A percentile compares a stretch with the other conserved stretches of the same genome.
Conservation (phyloP, 2,113 vertebrate species). For the Oreochromis spilurus region DNA sequence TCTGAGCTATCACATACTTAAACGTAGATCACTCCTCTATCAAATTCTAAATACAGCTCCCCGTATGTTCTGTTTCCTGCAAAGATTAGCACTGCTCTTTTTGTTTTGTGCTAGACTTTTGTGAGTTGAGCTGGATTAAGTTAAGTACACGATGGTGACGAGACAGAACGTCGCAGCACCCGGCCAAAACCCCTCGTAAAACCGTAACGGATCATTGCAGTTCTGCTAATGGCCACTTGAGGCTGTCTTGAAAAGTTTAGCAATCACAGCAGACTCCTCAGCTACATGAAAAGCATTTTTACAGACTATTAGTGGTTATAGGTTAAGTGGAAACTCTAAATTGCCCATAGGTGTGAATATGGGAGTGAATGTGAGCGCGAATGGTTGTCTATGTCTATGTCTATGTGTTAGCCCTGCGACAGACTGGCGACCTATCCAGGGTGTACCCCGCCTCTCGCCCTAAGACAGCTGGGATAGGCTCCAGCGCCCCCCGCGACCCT, state of each 20-base stretch:
- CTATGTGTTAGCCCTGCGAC: not conserved
- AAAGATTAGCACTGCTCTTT: not conserved
- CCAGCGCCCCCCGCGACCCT: rapidly evolving
- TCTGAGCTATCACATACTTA: not conserved
- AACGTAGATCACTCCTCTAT: not conserved
- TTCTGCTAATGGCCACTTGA: not conserved
- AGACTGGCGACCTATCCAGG: not conserved
- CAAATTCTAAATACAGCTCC: not conserved
- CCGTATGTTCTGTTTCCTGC: not conserved
- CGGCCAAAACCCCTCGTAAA: not conserved
- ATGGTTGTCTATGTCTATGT: not conserved
- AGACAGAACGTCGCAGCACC: not conserved
- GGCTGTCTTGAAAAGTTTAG: not conserved
- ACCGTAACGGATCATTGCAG: not conserved
- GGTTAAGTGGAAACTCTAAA: not conserved
- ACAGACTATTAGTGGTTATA: not conserved
- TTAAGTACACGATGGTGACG: not conserved
- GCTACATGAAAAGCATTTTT: not conserved
- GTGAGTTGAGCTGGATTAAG: not conserved
- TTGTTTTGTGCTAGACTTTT: not conserved
- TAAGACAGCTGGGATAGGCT: not conserved
- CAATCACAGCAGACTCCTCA: not conserved
- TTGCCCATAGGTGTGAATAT: rapidly evolving
- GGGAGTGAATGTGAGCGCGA: not conserved
- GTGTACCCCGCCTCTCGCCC: rapidly evolving